Percentiles rank a stretch among this genome's conserved stretches.
Evolutionary conservation across 2,113 vertebrate genomes (phyloP).

Genomic region (Thryonomys swinderianus): DNA sequence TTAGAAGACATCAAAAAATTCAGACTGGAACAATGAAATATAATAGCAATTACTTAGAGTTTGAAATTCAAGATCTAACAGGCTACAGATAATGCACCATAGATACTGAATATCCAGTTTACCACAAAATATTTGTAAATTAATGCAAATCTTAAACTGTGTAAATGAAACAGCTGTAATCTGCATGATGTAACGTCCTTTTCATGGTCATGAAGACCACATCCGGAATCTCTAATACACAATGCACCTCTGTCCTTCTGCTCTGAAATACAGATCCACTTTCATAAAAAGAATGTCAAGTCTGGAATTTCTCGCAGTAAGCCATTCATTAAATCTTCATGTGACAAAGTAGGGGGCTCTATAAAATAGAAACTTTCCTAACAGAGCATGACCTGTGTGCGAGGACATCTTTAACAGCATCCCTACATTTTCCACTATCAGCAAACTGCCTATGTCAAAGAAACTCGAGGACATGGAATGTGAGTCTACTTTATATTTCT

Average conservation of each 20-base stretch:
- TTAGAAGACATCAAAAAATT: constrained; percentile 16
- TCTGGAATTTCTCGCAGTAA: background rate
- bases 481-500: background rate
- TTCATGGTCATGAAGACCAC: background rate
- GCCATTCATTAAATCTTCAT: background rate
- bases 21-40: background rate
- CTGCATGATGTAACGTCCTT: background rate
- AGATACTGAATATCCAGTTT: background rate
- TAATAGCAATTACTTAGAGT: constrained; percentile 11
- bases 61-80: constrained; percentile 19
- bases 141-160: background rate
- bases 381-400: background rate
- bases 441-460: background rate
- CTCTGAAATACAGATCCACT: background rate
- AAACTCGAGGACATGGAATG: background rate
- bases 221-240: background rate
- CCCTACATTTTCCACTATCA: background rate
- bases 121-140: constrained; percentile 17
- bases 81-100: background rate
- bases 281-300: background rate
- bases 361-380: background rate
- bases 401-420: background rate
- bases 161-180: background rate
- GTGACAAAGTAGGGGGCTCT: background rate
- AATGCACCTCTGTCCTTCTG: background rate